phyloP scores from a whole-genome alignment of 2,113 vertebrate species.

The Indicator maculatus region DNA sequence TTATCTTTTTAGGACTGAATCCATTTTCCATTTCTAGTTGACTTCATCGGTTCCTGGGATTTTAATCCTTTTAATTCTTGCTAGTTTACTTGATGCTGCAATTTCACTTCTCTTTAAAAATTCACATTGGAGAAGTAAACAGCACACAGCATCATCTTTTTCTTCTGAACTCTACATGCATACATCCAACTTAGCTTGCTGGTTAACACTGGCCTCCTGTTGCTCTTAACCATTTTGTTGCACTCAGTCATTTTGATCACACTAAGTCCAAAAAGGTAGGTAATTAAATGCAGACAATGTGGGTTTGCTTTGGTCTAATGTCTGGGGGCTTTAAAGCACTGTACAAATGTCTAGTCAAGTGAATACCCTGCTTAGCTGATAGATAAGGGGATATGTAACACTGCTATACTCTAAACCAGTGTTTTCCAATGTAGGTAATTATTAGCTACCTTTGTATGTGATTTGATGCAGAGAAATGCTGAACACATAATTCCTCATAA shows the following conservation, averaged over 20 bases:
- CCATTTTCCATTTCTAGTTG: slow-evolving; percentile 15
- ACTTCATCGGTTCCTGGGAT: background rate
- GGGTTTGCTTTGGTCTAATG: background rate
- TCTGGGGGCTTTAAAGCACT: background rate
- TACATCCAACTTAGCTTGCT: background rate
- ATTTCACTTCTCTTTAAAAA: background rate
- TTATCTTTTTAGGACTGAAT: slow-evolving; percentile 36
- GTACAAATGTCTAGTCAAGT: background rate
- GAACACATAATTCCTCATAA: background rate
- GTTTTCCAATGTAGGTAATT: background rate
- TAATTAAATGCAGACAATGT: background rate
- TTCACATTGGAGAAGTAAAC: background rate
- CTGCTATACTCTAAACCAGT: background rate
- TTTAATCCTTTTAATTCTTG: slow-evolving; percentile 26
- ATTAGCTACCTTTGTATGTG: background rate
- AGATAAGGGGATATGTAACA: background rate
- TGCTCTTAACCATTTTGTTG: slow-evolving; percentile 8
- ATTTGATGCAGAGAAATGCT: background rate
- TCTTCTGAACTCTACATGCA: background rate
- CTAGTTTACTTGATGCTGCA: background rate
- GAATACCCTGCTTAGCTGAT: background rate
- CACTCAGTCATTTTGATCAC: background rate
- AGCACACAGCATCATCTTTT: background rate
- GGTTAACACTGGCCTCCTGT: background rate
- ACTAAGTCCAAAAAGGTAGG: background rate